Evolutionary conservation across 2,797 vertebrate genomes (phyloP).

Genomic region (Bradypus variegatus): DNA sequence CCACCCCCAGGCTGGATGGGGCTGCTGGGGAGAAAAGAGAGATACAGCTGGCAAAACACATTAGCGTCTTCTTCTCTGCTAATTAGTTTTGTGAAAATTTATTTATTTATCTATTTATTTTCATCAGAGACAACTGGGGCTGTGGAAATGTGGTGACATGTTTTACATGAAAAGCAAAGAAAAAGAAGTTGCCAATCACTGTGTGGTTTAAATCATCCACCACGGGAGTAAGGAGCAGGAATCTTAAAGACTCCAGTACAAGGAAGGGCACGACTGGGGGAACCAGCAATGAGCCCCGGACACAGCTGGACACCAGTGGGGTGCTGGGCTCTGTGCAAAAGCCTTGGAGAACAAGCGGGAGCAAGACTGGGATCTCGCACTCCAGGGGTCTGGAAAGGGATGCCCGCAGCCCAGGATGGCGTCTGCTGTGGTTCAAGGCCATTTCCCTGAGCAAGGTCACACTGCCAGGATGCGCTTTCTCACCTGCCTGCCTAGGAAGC

Average conservation of each 20-base stretch:
- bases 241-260: constrained; percentile 48
- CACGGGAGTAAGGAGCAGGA: constrained; percentile 51
- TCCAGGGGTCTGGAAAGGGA: not conserved
- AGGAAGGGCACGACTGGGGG: not conserved
- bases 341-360: not conserved
- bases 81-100: constrained; percentile 75
- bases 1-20: not conserved
- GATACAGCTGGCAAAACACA: constrained; percentile 66
- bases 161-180: constrained; percentile 32
- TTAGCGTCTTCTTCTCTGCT: constrained; percentile 73
- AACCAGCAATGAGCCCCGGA: not conserved
- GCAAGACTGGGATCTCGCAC: not conserved
- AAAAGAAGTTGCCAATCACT: constrained; percentile 54
- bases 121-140: constrained; percentile 65
- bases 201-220: constrained; percentile 49
- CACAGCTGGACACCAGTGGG: not conserved
- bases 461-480: too few species aligned
- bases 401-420: rapidly evolving
- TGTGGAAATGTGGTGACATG: constrained; percentile 31
- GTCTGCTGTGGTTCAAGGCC: not conserved
- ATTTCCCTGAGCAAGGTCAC: not conserved
- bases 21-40: constrained; percentile 29
- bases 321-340: not conserved
- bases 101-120: constrained; percentile 70
- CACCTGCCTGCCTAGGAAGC: not conserved